Evolutionary conservation across 2,797 vertebrate genomes (phyloP).

Genomic region (Chrysocyon brachyurus): DNA sequence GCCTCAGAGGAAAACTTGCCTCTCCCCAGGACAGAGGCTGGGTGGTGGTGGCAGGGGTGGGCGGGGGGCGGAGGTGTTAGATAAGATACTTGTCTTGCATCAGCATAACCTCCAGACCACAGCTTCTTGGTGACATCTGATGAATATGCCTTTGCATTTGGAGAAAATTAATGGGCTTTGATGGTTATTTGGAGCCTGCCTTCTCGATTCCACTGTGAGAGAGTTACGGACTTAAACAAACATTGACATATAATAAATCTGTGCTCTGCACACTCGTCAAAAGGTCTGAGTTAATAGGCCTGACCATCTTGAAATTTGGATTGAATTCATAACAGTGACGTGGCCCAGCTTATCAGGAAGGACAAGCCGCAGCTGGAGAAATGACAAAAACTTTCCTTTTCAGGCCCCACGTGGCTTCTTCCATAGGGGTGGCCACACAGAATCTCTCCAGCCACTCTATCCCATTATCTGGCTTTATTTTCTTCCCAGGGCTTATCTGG

Average conservation of each 20-base stretch:
- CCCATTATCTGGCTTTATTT: not conserved
- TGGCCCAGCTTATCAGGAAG: not conserved
- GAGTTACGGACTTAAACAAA: slow-evolving; percentile 80
- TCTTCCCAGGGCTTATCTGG: not conserved
- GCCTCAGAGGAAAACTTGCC: slow-evolving; percentile 41
- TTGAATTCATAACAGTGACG: slow-evolving; percentile 23
- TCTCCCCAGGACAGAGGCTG: slow-evolving; percentile 49
- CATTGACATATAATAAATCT: slow-evolving; percentile 66
- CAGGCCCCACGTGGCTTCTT: rapidly evolving
- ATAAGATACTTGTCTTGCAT: not conserved
- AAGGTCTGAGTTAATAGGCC: slow-evolving; percentile 65
- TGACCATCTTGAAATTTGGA: slow-evolving; percentile 42
- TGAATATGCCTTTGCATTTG: slow-evolving; percentile 71
- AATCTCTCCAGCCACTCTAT: not conserved
- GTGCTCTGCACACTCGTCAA: not conserved
- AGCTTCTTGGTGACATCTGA: slow-evolving; percentile 59
- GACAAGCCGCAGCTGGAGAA: not conserved
- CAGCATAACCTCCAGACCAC: slow-evolving; percentile 22
- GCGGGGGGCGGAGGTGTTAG: rapidly evolving
- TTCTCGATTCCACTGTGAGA: slow-evolving; percentile 69
- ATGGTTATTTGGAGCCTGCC: slow-evolving; percentile 73
- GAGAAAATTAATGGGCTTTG: slow-evolving; percentile 77
- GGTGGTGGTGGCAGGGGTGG: not conserved
- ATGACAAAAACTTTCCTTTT: not conserved
- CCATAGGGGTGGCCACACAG: rapidly evolving